Evolutionary conservation across 2,113 vertebrate species (phyloP), one percentile per base, ranked within the genome.

Genomic region (Emydura subglobosa): DNA sequence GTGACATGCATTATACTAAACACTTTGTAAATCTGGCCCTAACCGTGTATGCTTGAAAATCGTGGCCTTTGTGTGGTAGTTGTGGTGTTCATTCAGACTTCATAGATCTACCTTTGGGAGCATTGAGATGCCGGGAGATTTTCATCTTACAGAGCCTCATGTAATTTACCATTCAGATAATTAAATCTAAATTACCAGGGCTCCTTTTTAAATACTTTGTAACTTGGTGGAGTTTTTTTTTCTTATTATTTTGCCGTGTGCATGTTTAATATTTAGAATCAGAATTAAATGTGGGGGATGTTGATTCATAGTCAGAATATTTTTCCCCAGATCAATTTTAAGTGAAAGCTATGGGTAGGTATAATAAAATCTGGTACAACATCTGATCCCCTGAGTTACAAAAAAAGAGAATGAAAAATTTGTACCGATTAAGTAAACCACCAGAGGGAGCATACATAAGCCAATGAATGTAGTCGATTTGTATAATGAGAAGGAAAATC

Each of bases 361-460:
- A 34, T 10, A 92, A 68, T 25, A 89, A 79, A 94, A 89, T 8
- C 81, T 19, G 7, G 39, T 34, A 59, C n/a, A 68, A 21, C 29
- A 61, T 83, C 44, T 82, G 54, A 87, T 42, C 13, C 59, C 85
- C 22, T 90, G 59, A 93, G 91, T 79, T 65, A 68, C 9, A 92
- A 88, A 87, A 13, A 44, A 80, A 51, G 34, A 47, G 84, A 84
- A 34, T 9, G 4, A 93, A 4, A 0, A 42, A 90, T 84, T 91
- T 92, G 10, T 87, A 44, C 83, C 82, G 49, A 92, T 94, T 96
- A 90, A 94, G 39, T 85, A 91, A 89, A 86, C 95, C 96, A 96
- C 88, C 86, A 97, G 95, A 95, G 94, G 91, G 94, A 96, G 95
- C 51, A 47, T 95, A 84, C 61, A 87, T 95, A 97, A 96, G 90